Percentiles rank a stretch among this genome's conserved stretches.
Evolutionary conservation across 2,888 invertebrate species (phyloP).

Genomic region (Melangyna quadrimaculata): DNA sequence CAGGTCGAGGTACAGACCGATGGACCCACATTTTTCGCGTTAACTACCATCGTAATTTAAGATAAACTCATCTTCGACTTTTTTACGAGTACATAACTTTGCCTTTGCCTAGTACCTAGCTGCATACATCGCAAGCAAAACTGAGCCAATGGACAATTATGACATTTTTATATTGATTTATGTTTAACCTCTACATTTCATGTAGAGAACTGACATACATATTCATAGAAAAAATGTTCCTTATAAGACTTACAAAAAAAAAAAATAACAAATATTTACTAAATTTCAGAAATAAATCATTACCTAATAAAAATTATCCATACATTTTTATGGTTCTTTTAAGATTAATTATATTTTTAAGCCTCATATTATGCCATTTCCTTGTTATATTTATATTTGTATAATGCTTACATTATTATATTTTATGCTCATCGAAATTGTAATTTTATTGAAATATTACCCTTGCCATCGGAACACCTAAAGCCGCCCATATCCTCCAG

Average conservation of each 20-base stretch:
- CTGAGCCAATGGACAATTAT: no score
- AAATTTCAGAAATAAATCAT: background rate
- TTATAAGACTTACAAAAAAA: background rate
- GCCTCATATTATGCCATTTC: slow-evolving; percentile 3
- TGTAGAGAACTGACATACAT: no score
- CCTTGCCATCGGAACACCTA: slow-evolving; percentile 16
- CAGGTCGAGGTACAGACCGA: no score
- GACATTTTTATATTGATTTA: no score
- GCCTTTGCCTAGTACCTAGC: no score
- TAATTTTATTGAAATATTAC: slow-evolving; percentile 51
- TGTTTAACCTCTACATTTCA: no score
- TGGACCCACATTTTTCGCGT: no score
- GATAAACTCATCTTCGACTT: no score
- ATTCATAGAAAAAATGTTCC: no score
- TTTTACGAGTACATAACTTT: no score
- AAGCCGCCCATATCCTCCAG: slow-evolving; percentile 30
- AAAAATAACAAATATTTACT: background rate
- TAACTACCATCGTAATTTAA: no score
- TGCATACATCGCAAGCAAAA: no score
- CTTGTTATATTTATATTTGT: background rate
- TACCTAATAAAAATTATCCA: background rate
- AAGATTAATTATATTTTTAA: slow-evolving; percentile 15
- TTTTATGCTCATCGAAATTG: slow-evolving; percentile 19
- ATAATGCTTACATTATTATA: slow-evolving; percentile 1
- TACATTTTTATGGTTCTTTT: background rate